phyloP scores from a whole-genome alignment of 1,140 invertebrate species.

The Bombyx mori region DNA sequence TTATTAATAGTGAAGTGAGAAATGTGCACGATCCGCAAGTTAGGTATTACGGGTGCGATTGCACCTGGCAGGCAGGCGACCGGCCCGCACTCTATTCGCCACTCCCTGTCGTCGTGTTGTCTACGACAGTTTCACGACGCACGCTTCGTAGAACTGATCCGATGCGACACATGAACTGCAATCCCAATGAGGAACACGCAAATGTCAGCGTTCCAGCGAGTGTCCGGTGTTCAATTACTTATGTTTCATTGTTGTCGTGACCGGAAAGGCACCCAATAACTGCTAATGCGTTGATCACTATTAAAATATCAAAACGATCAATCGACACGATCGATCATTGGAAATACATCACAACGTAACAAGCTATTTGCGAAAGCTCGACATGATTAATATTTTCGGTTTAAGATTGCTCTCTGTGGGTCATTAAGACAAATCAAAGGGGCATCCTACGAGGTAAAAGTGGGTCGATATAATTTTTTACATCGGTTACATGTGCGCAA shows the following conservation, averaged over 20 bases:
- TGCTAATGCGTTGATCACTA: conserved; percentile 3
- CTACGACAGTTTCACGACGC: conserved; percentile 31
- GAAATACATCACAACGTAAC: conserved; percentile 6
- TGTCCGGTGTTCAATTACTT: conserved; percentile 43
- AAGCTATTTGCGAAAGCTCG: conserved; percentile 11
- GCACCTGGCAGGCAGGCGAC: conserved; percentile 34
- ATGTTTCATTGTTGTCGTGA: conserved; percentile 8
- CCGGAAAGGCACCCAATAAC: conserved; percentile 6
- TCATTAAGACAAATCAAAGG: conserved; percentile 8
- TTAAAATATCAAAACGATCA: conserved; percentile 1
- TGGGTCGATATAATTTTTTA: conserved; percentile 1
- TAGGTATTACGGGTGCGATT: conserved; percentile 23
- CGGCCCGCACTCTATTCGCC: conserved; percentile 5
- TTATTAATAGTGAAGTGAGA: too few relatives aligned
- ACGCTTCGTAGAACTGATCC: conserved; percentile 38
- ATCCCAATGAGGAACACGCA: conserved; percentile 43
- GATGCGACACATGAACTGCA: conserved; percentile 28
- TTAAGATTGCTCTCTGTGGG: conserved; percentile 2
- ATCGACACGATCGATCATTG: conserved; percentile 2
- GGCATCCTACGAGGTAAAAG: conserved; percentile 2
- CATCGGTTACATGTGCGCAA: background rate
- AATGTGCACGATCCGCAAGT: too few relatives aligned
- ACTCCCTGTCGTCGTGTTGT: conserved; percentile 22
- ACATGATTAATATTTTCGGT: conserved; percentile 11
- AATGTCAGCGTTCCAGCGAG: conserved; percentile 52